These are phyloP conservation scores for Drosophila emarginata DNA, from an alignment of 2,888 invertebrate genomes.

Conservation along the genomic window DNA sequence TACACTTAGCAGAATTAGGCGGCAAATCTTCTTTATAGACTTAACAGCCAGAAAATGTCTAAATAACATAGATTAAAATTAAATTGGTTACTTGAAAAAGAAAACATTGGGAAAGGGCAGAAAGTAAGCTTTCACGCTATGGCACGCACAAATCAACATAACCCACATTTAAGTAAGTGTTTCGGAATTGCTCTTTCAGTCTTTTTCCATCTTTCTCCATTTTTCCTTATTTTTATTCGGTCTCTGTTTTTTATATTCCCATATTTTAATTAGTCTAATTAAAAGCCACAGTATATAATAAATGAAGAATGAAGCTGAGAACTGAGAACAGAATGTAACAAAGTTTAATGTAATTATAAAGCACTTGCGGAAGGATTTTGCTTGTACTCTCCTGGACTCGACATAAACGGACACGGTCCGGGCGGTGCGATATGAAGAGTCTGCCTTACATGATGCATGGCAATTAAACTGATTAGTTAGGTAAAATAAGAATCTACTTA, in stretches of 20 bases:
- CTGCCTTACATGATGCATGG: conserved; percentile 36
- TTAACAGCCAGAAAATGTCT: conserved; percentile 37
- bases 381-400: background rate
- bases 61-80: conserved; percentile 55
- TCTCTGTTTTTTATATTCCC: conserved; percentile 21
- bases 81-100: conserved; percentile 44
- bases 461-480: conserved; percentile 61
- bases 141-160: conserved; percentile 39
- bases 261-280: conserved; percentile 49
- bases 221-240: conserved; percentile 1
- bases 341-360: conserved; percentile 56
- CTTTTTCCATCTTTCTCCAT: conserved; percentile 11
- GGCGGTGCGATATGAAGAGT: background rate
- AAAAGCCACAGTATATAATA: conserved; percentile 35
- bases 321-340: conserved; percentile 22
- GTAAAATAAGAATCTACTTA: too few relatives aligned
- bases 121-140: background rate
- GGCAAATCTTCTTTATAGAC: conserved; percentile 19
- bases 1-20: conserved; percentile 19
- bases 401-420: too few relatives aligned
- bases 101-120: background rate
- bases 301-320: conserved; percentile 31
- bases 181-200: background rate
- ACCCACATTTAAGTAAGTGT: conserved; percentile 15
- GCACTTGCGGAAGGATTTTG: conserved; percentile 31